These are phyloP conservation scores for Salmo trutta DNA, from an alignment of 2,797 vertebrate species.

Conservation along the genomic window DNA sequence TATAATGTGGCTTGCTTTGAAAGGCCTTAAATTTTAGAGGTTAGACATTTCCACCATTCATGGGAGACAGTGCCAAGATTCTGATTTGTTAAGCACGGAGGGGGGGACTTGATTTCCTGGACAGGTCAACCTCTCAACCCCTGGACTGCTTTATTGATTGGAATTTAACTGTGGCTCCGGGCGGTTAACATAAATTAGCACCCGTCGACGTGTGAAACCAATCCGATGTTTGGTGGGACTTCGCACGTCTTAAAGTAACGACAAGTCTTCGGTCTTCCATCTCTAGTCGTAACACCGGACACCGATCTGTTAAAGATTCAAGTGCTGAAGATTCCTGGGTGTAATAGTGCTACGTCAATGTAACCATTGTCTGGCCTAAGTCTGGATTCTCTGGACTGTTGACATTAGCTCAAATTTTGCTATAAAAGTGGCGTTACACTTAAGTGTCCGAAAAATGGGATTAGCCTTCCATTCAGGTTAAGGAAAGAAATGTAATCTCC, in stretches of 20 bases:
- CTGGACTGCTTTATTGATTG: slow-evolving; percentile 66
- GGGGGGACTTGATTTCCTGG: slow-evolving; percentile 54
- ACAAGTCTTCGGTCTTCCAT: slow-evolving; percentile 55
- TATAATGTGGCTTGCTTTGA: background rate
- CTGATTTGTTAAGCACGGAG: slow-evolving; percentile 30
- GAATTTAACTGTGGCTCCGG: slow-evolving; percentile 54
- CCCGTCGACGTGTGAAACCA: slow-evolving; percentile 60
- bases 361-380: too few species aligned
- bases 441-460: background rate
- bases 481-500: slow-evolving; percentile 48
- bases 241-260: slow-evolving; percentile 55
- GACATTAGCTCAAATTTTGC: slow-evolving; percentile 37
- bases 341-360: too few species aligned
- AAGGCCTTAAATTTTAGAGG: slow-evolving; percentile 16
- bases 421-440: slow-evolving; percentile 12
- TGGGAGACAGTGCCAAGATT: background rate
- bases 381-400: slow-evolving; percentile 10
- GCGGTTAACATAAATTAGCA: slow-evolving; percentile 74
- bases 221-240: slow-evolving; percentile 49
- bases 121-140: slow-evolving; percentile 45
- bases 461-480: too few species aligned
- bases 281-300: slow-evolving; percentile 60
- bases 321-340: slow-evolving; percentile 20
- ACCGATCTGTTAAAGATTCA: slow-evolving; percentile 61
- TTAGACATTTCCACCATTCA: slow-evolving; percentile 11